Evolutionary conservation across 2,888 invertebrate species (phyloP).

Genomic region (Ernsta delagoae): DNA sequence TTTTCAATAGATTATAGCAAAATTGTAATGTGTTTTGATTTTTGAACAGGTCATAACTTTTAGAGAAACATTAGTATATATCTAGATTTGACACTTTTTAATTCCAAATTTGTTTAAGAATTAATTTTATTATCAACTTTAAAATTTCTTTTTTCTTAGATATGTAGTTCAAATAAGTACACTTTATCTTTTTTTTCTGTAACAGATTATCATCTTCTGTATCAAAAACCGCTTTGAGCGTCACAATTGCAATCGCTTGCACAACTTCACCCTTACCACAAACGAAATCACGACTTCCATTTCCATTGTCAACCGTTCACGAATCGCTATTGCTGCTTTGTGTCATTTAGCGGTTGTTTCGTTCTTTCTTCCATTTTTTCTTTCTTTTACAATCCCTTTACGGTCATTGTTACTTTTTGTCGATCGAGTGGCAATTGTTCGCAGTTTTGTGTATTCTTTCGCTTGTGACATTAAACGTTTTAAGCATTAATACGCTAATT

Average conservation of each 20-base stretch:
- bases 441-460: constrained; percentile 24
- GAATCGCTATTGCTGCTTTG: constrained; percentile 54
- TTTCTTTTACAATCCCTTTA: constrained; percentile 44
- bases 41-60: too few species aligned
- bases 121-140: too few species aligned
- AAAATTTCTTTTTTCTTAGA: too few species aligned
- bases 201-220: not conserved
- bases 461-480: constrained; percentile 18
- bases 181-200: too few species aligned
- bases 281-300: constrained; percentile 60
- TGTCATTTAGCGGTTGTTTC: constrained; percentile 49
- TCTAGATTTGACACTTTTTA: too few species aligned
- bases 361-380: constrained; percentile 41
- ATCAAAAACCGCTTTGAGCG: constrained; percentile 36
- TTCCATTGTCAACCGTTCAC: constrained; percentile 56
- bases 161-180: not conserved
- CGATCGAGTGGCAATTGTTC: constrained; percentile 48
- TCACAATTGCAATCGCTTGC: constrained; percentile 45
- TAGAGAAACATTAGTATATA: too few species aligned
- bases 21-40: too few species aligned
- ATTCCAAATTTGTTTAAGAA: too few species aligned
- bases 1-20: not conserved
- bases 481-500: constrained; percentile 28
- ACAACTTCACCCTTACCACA: constrained; percentile 58
- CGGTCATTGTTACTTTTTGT: constrained; percentile 45